Conservation (phyloP, 2,888 invertebrate genomes). For the Volucella inflata region DNA sequence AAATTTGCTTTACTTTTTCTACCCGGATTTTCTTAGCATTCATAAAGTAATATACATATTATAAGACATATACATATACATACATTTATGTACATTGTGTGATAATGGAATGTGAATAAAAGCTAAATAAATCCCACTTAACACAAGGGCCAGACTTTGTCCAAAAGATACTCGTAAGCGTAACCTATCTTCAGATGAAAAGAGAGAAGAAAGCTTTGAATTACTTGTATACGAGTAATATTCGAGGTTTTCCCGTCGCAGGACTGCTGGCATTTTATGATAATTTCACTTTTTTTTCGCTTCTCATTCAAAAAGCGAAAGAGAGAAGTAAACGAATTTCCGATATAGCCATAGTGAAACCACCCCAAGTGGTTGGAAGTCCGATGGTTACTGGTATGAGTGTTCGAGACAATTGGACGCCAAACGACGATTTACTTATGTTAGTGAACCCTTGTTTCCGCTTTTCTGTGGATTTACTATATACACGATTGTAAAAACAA, state of each 20-base stretch:
- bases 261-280: conserved; percentile 66
- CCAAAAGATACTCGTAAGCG: too few relatives aligned
- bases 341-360: conserved; percentile 27
- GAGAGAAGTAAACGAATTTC: conserved; percentile 34
- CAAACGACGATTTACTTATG: conserved; percentile 65
- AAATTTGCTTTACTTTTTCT: conserved; percentile 13
- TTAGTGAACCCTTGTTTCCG: conserved; percentile 33
- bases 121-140: too few relatives aligned
- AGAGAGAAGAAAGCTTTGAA: conserved; percentile 46
- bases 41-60: too few relatives aligned
- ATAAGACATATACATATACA: too few relatives aligned
- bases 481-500: too few relatives aligned
- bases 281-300: conserved; percentile 19
- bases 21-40: too few relatives aligned
- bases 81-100: too few relatives aligned
- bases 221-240: conserved; percentile 16
- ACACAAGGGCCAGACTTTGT: too few relatives aligned
- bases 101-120: too few relatives aligned
- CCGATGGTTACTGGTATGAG: conserved; percentile 54
- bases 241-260: conserved; percentile 61
- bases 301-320: conserved; percentile 10
- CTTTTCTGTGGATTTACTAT: neutral
- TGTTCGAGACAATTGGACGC: conserved; percentile 74
- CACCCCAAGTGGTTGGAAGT: conserved; percentile 62
- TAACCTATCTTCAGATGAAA: neutral